phyloP scores from a whole-genome alignment of 2,113 vertebrate genomes.

The Calidris pugnax region DNA sequence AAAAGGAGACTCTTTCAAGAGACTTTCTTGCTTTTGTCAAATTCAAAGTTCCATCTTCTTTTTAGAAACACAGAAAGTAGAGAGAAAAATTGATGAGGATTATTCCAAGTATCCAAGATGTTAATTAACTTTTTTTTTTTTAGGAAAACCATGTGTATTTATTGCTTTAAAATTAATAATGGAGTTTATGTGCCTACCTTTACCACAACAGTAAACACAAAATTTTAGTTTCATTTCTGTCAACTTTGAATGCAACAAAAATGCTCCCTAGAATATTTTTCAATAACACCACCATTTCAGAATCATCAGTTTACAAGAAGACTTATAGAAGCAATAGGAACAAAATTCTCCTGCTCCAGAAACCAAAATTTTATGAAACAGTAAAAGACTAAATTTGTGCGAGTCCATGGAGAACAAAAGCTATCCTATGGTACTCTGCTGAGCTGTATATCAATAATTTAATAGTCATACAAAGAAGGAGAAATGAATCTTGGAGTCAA shows the following conservation, averaged over 20 bases:
- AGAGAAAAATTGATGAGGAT: background rate
- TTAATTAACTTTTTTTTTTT: background rate
- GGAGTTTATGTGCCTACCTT: background rate
- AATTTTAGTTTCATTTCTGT: background rate
- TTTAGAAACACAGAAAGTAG: background rate
- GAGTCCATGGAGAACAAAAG: background rate
- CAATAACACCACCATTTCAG: background rate
- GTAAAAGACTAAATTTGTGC: background rate
- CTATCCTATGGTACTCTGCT: background rate
- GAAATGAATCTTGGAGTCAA: background rate
- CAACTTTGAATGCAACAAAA: background rate
- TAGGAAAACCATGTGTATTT: background rate
- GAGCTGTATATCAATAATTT: background rate
- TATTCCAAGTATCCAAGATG: background rate
- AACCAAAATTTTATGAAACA: background rate
- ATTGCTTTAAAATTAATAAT: background rate
- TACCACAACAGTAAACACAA: background rate
- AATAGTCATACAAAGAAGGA: background rate
- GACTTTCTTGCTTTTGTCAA: background rate
- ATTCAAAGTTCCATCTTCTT: background rate
- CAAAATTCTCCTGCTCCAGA: background rate
- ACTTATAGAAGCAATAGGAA: background rate
- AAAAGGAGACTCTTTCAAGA: background rate
- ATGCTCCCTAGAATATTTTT: background rate
- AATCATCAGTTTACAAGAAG: background rate